Evolutionary conservation across 2,888 invertebrate genomes (phyloP), one percentile per base, ranked within the genome.

Genomic region (Chironomus riparius): DNA sequence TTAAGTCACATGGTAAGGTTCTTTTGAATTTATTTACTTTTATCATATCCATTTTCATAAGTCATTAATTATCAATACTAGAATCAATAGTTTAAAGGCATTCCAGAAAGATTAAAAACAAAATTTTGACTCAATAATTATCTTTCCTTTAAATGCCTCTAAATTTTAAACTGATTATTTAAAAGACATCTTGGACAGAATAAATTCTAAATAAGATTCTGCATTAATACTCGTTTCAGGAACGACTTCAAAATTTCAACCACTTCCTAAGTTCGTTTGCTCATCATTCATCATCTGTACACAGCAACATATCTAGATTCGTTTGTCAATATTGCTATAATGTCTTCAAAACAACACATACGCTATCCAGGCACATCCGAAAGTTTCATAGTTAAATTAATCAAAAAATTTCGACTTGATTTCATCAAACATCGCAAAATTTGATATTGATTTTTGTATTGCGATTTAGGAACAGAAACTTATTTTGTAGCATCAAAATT

Each of bases 311-410:
- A 21, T 38, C 73, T 28, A 61, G 47, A 50, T 38, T 62, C 24
- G 73, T 65, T 61, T 73, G 73, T 22, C 15, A 61, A 22, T 15
- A 13, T 47, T 73, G 73, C 38, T 61, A 18, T 22, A 73, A 73
- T 38, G 62, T 62, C 73, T 73, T 73, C 73, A 73, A 62, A 24
- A 73, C 73, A 22, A 65, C 61, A 2, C 73, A 73, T 24, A 73
- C 73, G 18, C 18, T 73, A 21, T 3, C 7, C 28, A 73, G 50
- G 18, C 73, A 73, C 21, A 28, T 73, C 6, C 61, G 38, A 62
- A 73, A 73, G 15, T 73, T 73, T 62, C 73, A 73, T 18, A 73
- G 62, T 50, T 73, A 73, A 73, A 50, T 38, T 7, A 10, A 10
- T 38, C 2, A 1, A 2, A 10, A 0, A 10, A 10, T 10, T 38